phyloP scores from a whole-genome alignment of 2,888 invertebrate genomes.

The Apotomis turbidana region DNA sequence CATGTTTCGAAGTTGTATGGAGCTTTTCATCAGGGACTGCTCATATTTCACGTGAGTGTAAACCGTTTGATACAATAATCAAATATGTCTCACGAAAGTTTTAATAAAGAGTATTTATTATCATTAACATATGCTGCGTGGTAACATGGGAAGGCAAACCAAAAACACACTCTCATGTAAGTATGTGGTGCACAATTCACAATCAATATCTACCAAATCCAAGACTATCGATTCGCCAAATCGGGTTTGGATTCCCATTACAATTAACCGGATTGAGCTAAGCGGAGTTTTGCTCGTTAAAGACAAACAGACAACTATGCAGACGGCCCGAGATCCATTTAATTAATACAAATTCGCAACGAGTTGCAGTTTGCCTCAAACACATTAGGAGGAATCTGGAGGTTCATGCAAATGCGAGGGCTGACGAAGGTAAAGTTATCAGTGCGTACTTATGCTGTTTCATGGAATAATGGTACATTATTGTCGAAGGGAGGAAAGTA shows the following conservation, averaged over 20 bases:
- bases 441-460: background rate
- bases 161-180: too few species aligned
- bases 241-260: conserved; percentile 34
- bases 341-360: conserved; percentile 47
- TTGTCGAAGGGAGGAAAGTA: too few species aligned
- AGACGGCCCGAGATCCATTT: conserved; percentile 49
- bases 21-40: too few species aligned
- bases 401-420: background rate
- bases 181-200: background rate
- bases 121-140: too few species aligned
- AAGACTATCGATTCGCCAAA: conserved; percentile 11
- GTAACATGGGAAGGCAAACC: too few species aligned
- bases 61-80: too few species aligned
- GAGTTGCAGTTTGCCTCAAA: conserved; percentile 34
- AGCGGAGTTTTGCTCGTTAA: conserved; percentile 40
- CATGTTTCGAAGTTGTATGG: too few species aligned
- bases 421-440: background rate
- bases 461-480: too few species aligned
- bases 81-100: too few species aligned
- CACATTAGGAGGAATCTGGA: conserved; percentile 32
- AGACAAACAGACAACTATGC: conserved; percentile 51
- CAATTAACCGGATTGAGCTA: conserved; percentile 36
- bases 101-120: too few species aligned
- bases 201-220: background rate
- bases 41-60: too few species aligned